Base-by-base conservation (phyloP, 2,797 vertebrate genomes). In the Pitangus sulphuratus region DNA sequence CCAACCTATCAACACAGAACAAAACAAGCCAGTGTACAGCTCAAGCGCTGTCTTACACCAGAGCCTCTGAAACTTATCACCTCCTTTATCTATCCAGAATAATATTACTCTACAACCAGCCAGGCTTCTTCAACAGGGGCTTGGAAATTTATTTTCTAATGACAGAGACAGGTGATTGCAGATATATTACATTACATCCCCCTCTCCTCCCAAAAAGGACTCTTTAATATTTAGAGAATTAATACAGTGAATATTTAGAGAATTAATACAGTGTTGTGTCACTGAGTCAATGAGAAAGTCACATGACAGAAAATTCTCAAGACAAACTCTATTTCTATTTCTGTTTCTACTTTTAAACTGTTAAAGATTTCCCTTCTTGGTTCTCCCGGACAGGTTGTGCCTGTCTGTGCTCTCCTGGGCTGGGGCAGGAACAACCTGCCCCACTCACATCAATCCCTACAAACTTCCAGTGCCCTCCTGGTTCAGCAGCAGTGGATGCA, bases 361-460 rank as follows among this genome's bases (percentile, higher is more conserved):
- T 57, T 44, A 30, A 30, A 31, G 5, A 8, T 57, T 50, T 24
- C 61, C 26, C 26, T 61, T 74, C 47, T 37, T 21, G 13, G 3
- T 40, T 64, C 28, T 83, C 11, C 76, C 80, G 33, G n/a, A 68
- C 13, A 87, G 28, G 4, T 45, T 33, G 33, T 0, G 0, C 8
- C 12, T 4, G 24, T 22, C 50, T 89, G 39, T 40, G 31, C 53
- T 40, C 30, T 20, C 37, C 44, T 9, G 30, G 44, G 15, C 25
- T 56, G 40, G 16, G 25, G 30, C 48, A 64, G 30, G 15, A 14
- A 40, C 33, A 4, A n/a, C 21, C 24, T 54, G 25, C 26, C 48
- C 30, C 1, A 0, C 25, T 51, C 35, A 8, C 15, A 1, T 22
- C 56, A 12, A 42, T 3, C 22, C 50, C 45, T 15, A 4, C 11